phyloP scores from a whole-genome alignment of 2,113 vertebrate genomes.

The Solea senegalensis region DNA sequence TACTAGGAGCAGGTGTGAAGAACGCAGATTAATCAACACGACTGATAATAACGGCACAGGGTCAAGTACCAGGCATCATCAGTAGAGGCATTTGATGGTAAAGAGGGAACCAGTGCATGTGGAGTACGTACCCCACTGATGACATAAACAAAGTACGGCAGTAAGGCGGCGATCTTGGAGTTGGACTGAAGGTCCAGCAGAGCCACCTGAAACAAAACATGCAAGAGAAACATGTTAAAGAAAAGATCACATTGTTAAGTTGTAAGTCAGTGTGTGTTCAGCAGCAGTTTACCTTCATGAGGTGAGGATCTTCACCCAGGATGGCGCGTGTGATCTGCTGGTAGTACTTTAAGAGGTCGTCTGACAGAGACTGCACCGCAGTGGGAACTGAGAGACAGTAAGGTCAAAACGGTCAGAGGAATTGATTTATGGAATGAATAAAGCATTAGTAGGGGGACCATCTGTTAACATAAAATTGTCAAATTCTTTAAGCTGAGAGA shows the following conservation, averaged over 20 bases:
- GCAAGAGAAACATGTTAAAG: neutral
- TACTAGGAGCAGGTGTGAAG: too few relatives aligned
- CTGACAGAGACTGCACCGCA: constrained; percentile 88
- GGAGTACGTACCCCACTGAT: constrained; percentile 87
- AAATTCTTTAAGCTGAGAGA: too few relatives aligned
- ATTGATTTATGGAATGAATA: neutral
- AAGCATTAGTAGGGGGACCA: neutral
- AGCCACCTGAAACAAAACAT: constrained; percentile 81
- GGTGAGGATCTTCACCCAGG: constrained; percentile 89
- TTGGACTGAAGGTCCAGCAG: constrained; percentile 93
- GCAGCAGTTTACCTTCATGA: constrained; percentile 87
- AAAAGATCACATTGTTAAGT: accelerated
- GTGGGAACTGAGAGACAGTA: constrained; percentile 81
- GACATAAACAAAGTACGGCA: constrained; percentile 94
- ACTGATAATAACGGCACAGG: too few relatives aligned
- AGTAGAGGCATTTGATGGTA: too few relatives aligned
- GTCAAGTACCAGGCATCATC: too few relatives aligned
- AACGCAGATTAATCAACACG: too few relatives aligned
- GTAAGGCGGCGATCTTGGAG: constrained; percentile 90
- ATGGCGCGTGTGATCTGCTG: constrained; percentile 91
- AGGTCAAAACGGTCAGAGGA: neutral
- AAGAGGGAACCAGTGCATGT: too few relatives aligned
- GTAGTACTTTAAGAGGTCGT: constrained; percentile 93
- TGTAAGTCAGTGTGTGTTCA: neutral
- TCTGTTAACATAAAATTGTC: too few relatives aligned